phyloP scores from a whole-genome alignment of 2,113 vertebrate species.

The Zosterops pallidus region DNA sequence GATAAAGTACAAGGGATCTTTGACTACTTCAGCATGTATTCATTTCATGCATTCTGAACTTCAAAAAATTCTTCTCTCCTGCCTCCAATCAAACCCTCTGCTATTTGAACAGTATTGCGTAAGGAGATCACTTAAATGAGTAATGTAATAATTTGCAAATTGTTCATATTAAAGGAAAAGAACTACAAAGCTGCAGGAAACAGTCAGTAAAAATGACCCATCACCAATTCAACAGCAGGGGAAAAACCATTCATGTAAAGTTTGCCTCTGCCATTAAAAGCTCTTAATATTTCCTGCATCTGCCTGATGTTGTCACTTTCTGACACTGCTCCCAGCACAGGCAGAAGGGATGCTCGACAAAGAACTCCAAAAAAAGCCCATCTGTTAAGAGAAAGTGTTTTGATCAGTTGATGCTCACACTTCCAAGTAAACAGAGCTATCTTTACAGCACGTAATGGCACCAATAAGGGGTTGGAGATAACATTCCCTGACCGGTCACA shows the following conservation, averaged over 20 bases:
- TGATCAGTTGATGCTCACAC: conserved; percentile 23
- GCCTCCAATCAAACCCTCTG: background rate
- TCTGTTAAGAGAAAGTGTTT: conserved; percentile 20
- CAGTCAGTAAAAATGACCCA: background rate
- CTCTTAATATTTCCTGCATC: background rate
- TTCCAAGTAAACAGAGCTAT: conserved; percentile 40
- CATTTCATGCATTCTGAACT: conserved; percentile 12
- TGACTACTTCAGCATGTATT: conserved; percentile 17
- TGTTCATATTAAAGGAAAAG: background rate
- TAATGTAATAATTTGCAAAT: background rate
- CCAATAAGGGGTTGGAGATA: conserved; percentile 1
- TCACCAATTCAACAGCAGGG: background rate
- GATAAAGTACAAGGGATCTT: conserved; percentile 39
- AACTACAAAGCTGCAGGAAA: background rate
- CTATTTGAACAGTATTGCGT: background rate
- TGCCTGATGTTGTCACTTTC: background rate
- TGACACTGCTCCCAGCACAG: background rate
- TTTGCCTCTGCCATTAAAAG: background rate
- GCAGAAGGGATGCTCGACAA: background rate
- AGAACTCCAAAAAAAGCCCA: background rate
- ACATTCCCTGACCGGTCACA: background rate
- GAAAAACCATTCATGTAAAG: background rate
- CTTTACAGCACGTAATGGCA: conserved; percentile 14
- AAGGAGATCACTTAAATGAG: background rate
- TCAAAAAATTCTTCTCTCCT: background rate